A percentile compares a stretch with the other conserved stretches of the same genome.
Evolutionary conservation across 2,888 invertebrate genomes (phyloP).

Genomic region (Mellilla xanthometata): DNA sequence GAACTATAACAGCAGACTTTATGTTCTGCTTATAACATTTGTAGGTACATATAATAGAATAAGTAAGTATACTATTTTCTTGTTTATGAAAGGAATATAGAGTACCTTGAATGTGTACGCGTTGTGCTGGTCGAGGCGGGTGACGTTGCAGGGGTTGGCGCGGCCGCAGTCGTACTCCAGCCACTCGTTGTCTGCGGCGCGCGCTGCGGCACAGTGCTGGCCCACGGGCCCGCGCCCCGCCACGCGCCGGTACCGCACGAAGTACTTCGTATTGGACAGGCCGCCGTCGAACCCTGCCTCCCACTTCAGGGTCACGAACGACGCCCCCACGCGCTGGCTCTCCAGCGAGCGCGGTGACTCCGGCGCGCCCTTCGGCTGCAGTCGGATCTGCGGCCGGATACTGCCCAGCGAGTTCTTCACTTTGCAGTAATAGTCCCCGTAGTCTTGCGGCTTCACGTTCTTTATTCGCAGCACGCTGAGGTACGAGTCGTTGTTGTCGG

Average conservation of each 20-base stretch:
- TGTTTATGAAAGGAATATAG: no score
- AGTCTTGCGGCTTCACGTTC: constrained; percentile 90
- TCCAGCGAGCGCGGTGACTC: constrained; percentile 90
- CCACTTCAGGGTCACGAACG: constrained; percentile 92
- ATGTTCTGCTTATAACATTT: no score
- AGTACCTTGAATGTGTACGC: constrained; percentile 92
- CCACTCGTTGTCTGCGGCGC: constrained; percentile 85
- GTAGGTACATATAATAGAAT: no score
- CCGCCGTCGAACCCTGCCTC: constrained; percentile 96
- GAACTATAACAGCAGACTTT: no score
- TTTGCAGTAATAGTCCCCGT: constrained; percentile 95
- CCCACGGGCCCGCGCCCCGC: constrained; percentile 73
- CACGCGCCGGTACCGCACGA: constrained; percentile 90
- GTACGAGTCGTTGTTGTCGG: constrained; percentile 93
- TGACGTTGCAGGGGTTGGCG: constrained; percentile 94
- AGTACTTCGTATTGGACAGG: constrained; percentile 92
- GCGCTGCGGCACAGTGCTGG: constrained; percentile 56
- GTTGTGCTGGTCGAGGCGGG: constrained; percentile 92
- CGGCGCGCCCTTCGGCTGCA: constrained; percentile 94
- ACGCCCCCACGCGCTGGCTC: constrained; percentile 89
- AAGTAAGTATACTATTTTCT: no score
- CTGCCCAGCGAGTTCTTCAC: constrained; percentile 92
- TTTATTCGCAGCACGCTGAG: constrained; percentile 89
- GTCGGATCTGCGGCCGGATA: constrained; percentile 87
- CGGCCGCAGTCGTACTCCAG: constrained; percentile 93